These are phyloP conservation scores for Branchellion lobata DNA, from an alignment of 2,888 invertebrate species.

Conservation along the genomic window DNA sequence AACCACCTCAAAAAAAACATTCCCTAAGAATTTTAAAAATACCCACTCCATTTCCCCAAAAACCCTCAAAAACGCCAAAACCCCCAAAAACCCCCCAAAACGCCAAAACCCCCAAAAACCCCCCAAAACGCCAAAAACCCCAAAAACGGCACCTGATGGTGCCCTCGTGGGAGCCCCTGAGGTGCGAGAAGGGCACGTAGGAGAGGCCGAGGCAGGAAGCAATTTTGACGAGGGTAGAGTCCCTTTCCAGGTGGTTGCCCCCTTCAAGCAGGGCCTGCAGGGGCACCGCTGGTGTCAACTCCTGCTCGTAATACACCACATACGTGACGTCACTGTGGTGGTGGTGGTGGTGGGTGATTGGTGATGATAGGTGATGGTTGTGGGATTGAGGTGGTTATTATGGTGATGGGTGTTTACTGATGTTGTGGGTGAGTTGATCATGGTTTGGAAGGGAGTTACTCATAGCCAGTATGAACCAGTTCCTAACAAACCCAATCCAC, in stretches of 20 bases:
- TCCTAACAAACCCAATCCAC: too few species aligned
- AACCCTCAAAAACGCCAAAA: background rate
- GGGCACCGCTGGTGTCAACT: background rate
- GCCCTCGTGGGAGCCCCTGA: background rate
- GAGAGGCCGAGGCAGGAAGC: background rate
- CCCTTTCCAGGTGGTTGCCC: background rate
- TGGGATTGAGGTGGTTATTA: too few species aligned
- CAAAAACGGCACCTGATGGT: background rate
- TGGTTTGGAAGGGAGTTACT: too few species aligned
- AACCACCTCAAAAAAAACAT: too few species aligned
- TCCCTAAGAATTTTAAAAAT: too few species aligned
- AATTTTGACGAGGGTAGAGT: background rate
- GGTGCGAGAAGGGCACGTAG: background rate
- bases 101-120: background rate
- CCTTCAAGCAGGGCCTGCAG: background rate
- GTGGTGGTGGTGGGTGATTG: too few species aligned
- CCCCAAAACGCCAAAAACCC: background rate
- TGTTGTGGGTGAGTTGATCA: too few species aligned
- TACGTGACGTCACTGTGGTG: background rate
- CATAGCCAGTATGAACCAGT: too few species aligned
- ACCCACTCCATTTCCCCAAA: too few species aligned
- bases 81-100: background rate
- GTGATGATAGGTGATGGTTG: too few species aligned
- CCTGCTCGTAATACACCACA: background rate
- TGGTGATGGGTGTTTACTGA: too few species aligned